Evolutionary conservation across 2,888 invertebrate genomes (phyloP), one percentile per base, ranked within the genome.

Genomic region (Seladonia tumulorum): DNA sequence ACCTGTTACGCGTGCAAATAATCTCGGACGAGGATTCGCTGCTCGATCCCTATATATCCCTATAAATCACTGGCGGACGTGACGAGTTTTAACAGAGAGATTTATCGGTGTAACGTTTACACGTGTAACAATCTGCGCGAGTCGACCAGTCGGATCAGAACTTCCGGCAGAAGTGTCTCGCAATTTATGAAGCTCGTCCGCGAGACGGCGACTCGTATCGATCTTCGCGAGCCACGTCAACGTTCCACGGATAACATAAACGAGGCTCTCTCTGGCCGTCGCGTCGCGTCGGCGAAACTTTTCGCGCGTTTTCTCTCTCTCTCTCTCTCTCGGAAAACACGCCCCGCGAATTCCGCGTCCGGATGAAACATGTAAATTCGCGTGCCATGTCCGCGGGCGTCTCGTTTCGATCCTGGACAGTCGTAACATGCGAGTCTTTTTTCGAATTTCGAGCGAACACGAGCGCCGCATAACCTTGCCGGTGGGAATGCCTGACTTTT

Each of bases 1-100:
- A 83, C 83, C 82, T 83, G 83, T 83, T 83, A 77, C 82, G 53
- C 66, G 35, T 25, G 47, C 72, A 82, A 83, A 83, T 82, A 81
- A 81, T 71, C 57, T 73, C 82, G 53, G 49, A 45, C 73, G 16
- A 12, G 47, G 53, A 81, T 83, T 81, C 75, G 63, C 66, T 49
- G 3, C 25, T 12, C 5, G 14, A 4, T 10, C 1, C 7, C 25
- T 25, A 5, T 18, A 2, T 12, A n/a, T 74, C 42, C 57, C 57
- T 70, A 22, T 72, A 71, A 39, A 80, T 74, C 80, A 39, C 47
- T 45, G 42, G 16, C 22, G 16, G 47, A 18, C n/a, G 60, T 3
- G 42, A 18, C 53, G 80, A 73, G 16, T 49, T 82, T 57, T 73
- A 5, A 22, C 66, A 12, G 35, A 14, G 25, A n/a, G 47, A 81